A percentile compares a stretch with the other conserved stretches of the same genome.
Evolutionary conservation across 2,888 invertebrate genomes (phyloP).

Genomic region (Meta bourneti): DNA sequence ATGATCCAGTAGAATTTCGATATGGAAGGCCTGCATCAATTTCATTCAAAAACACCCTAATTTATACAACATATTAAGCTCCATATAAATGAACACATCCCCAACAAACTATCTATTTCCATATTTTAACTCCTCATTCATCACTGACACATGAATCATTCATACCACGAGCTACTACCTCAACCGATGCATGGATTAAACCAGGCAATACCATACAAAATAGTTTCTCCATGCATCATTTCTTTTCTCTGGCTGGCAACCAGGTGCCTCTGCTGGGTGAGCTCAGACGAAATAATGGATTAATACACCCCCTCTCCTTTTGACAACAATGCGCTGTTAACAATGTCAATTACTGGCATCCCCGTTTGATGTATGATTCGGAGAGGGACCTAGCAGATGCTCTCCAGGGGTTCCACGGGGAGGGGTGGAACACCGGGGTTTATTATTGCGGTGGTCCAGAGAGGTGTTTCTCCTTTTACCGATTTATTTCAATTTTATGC

Average conservation of each 20-base stretch:
- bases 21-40: too few relatives aligned
- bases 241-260: slow-evolving; percentile 25
- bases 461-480: slow-evolving; percentile 35
- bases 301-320: slow-evolving; percentile 29
- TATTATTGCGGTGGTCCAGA: slow-evolving; percentile 49
- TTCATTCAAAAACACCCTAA: too few relatives aligned
- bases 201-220: not conserved
- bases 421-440: not conserved
- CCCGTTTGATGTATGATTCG: slow-evolving; percentile 64
- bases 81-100: too few relatives aligned
- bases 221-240: slow-evolving; percentile 20
- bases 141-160: slow-evolving; percentile 6
- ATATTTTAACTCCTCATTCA: not conserved
- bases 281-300: slow-evolving; percentile 25
- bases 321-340: slow-evolving; percentile 74
- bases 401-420: slow-evolving; percentile 22
- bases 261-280: slow-evolving; percentile 10
- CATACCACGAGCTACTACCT: not conserved
- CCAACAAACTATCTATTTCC: too few relatives aligned
- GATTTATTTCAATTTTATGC: slow-evolving; percentile 64
- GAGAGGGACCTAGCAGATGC: slow-evolving; percentile 57
- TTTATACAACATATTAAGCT: too few relatives aligned
- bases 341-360: slow-evolving; percentile 68
- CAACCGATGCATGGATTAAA: slow-evolving; percentile 22
- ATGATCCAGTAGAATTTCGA: too few relatives aligned